Conservation (phyloP, 2,797 vertebrate genomes). For the Masticophis lateralis region DNA sequence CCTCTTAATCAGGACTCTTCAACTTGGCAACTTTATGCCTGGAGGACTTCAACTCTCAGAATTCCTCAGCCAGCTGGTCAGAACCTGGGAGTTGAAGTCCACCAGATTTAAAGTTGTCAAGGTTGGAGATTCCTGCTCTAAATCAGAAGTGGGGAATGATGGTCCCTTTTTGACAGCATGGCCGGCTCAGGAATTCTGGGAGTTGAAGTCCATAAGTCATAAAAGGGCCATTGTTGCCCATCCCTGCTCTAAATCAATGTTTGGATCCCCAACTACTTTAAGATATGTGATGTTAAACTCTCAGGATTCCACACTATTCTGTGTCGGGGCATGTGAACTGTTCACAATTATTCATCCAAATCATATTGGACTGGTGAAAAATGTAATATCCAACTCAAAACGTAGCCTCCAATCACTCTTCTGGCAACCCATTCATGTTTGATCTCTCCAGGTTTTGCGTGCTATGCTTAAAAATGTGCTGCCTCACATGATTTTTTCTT, state of each 20-base stretch:
- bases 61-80: neutral
- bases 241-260: neutral
- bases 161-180: no score
- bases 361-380: neutral
- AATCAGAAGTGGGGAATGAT: no score
- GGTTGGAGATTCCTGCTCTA: no score
- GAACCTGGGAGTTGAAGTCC: neutral
- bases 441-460: neutral
- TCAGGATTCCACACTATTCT: neutral
- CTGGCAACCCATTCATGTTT: neutral
- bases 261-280: neutral
- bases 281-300: neutral
- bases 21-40: no score
- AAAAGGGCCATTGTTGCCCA: neutral
- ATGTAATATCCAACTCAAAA: neutral
- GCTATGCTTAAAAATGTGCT: neutral
- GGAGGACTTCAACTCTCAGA: neutral
- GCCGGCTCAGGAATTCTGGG: no score
- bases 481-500: neutral
- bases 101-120: no score
- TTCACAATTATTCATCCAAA: neutral
- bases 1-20: neutral
- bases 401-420: neutral
- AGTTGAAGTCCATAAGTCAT: neutral
- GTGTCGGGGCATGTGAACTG: neutral